Conservation (phyloP, 1,140 invertebrate species). For the Meloidogyne hapla region DNA sequence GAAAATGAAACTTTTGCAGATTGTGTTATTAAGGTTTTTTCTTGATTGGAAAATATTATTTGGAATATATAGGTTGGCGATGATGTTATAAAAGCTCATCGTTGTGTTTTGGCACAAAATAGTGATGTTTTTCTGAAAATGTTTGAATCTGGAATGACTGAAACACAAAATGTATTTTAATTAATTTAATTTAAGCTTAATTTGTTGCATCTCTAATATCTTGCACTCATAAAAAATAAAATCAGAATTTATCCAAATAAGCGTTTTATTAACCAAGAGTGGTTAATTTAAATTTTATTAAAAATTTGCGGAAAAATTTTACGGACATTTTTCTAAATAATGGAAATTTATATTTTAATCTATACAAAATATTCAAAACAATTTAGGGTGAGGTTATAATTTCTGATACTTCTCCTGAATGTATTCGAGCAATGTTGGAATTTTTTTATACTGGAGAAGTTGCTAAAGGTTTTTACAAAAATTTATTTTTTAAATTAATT, state of each 20-base stretch:
- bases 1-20: too few species aligned
- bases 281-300: too few species aligned
- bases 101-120: neutral
- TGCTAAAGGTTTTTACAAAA: neutral
- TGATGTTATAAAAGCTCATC: neutral
- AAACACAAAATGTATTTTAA: neutral
- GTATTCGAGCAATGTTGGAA: neutral
- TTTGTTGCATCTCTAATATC: too few species aligned
- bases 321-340: too few species aligned
- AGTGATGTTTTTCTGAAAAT: neutral
- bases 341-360: too few species aligned
- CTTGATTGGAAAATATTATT: neutral
- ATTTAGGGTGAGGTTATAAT: neutral
- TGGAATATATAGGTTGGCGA: neutral
- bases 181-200: too few species aligned
- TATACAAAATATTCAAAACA: too few species aligned
- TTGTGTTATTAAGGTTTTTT: too few species aligned
- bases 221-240: too few species aligned
- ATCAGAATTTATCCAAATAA: too few species aligned
- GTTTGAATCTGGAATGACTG: neutral
- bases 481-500: neutral
- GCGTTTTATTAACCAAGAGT: too few species aligned
- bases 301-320: too few species aligned
- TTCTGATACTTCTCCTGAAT: neutral
- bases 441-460: neutral